Conservation (phyloP, 2,888 invertebrate species). For the Oscheius sp. region DNA sequence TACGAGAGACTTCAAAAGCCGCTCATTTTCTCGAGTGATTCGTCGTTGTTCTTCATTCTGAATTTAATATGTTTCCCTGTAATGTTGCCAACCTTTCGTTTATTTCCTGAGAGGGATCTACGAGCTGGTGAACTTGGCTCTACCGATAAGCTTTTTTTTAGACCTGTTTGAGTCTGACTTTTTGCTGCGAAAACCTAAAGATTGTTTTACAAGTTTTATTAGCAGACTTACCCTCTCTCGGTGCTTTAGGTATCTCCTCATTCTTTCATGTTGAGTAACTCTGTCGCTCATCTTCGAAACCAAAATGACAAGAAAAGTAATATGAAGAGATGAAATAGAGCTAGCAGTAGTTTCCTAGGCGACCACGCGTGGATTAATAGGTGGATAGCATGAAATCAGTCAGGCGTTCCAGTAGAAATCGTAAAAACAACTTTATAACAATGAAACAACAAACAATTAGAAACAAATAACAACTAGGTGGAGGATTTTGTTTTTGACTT, state of each 20-base stretch:
- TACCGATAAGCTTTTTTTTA: neutral
- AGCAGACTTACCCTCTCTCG: constrained; percentile 14
- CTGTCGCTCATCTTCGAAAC: constrained; percentile 6
- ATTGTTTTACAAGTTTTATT: neutral
- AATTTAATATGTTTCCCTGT: neutral
- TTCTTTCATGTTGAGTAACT: constrained; percentile 22
- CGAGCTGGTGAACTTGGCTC: neutral
- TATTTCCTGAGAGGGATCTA: neutral
- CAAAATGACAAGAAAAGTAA: neutral
- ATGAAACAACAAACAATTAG: neutral
- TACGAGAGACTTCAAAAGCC: constrained; percentile 1
- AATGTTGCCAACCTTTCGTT: neutral
- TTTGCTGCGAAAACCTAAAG: constrained; percentile 11
- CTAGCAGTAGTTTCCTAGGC: neutral
- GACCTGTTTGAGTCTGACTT: constrained; percentile 7
- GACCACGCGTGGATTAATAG: neutral
- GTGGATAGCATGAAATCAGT: neutral
- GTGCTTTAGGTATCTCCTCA: constrained; percentile 20
- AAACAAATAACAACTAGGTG: neutral
- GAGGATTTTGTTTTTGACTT: neutral
- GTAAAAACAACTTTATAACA: neutral
- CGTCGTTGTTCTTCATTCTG: constrained; percentile 8
- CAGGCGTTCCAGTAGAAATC: neutral
- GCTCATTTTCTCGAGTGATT: constrained; percentile 4
- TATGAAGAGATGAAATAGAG: neutral